phyloP scores from a whole-genome alignment of 2,797 vertebrate species.

The Rhyacichthys aspro region DNA sequence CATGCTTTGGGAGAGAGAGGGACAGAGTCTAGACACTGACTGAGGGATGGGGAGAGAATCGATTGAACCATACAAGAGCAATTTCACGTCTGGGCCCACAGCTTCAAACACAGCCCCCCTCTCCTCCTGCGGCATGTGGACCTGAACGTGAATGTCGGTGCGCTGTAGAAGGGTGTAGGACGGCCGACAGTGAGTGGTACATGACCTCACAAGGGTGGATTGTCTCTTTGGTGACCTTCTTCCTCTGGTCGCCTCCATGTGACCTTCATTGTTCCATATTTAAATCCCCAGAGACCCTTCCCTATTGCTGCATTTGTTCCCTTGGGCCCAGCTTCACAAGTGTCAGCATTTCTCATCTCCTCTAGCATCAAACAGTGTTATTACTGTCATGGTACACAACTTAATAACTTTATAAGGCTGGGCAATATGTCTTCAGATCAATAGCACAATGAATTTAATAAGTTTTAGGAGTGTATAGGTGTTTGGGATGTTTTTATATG shows the following conservation, averaged over 20 bases:
- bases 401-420: too few relatives aligned
- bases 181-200: background rate
- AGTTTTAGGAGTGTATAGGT: too few relatives aligned
- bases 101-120: conserved; percentile 35
- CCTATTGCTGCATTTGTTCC: conserved; percentile 26
- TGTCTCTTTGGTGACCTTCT: conserved; percentile 29
- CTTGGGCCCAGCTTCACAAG: conserved; percentile 28
- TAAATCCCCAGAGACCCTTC: conserved; percentile 3
- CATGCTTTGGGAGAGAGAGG: conserved; percentile 22
- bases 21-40: conserved; percentile 53
- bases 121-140: conserved; percentile 3
- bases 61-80: conserved; percentile 53
- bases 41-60: conserved; percentile 49
- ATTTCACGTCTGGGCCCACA: conserved; percentile 50
- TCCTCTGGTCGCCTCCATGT: conserved; percentile 21
- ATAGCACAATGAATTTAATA: too few relatives aligned
- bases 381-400: conserved; percentile 30
- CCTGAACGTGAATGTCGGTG: conserved; percentile 3
- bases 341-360: conserved; percentile 50
- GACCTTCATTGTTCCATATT: conserved; percentile 41
- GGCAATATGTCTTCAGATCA: too few relatives aligned
- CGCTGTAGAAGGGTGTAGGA: conserved; percentile 14
- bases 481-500: too few relatives aligned
- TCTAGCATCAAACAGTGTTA: conserved; percentile 30
- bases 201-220: conserved; percentile 4